phyloP scores from a whole-genome alignment of 2,113 vertebrate species.

The Rhea pennata region DNA sequence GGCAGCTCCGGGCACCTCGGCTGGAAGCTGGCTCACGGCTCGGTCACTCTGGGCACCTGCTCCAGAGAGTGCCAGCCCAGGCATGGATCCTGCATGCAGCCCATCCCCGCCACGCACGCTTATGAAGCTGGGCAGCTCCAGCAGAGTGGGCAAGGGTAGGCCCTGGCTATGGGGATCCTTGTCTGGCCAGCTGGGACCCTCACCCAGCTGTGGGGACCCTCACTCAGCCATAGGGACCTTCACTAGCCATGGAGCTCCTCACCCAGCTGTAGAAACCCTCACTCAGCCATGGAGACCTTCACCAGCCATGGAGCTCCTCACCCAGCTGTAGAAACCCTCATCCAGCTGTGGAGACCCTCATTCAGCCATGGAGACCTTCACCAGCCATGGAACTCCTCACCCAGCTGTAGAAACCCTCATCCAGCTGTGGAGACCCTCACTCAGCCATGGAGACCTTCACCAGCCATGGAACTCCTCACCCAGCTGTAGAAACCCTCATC shows the following conservation, averaged over 20 bases:
- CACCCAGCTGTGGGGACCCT: background rate
- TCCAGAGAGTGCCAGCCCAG: no score
- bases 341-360: background rate
- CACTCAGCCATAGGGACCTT: accelerated
- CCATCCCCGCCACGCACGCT: background rate
- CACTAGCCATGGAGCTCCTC: accelerated
- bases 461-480: accelerated
- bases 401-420: no score
- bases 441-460: no score
- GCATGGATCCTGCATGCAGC: no score
- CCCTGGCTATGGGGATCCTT: background rate
- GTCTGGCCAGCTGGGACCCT: background rate
- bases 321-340: accelerated
- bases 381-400: background rate
- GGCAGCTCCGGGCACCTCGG: no score
- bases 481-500: background rate
- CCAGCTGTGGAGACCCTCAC: background rate
- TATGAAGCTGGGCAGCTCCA: background rate
- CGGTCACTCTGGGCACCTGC: no score
- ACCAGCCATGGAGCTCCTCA: background rate
- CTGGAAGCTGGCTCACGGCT: no score
- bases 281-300: background rate
- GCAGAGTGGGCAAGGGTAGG: background rate
- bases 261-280: background rate
- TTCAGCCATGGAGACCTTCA: accelerated